Percentiles rank a stretch among this genome's conserved stretches.
Conservation (phyloP, 2,797 vertebrate genomes). For the Carduelis carduelis region DNA sequence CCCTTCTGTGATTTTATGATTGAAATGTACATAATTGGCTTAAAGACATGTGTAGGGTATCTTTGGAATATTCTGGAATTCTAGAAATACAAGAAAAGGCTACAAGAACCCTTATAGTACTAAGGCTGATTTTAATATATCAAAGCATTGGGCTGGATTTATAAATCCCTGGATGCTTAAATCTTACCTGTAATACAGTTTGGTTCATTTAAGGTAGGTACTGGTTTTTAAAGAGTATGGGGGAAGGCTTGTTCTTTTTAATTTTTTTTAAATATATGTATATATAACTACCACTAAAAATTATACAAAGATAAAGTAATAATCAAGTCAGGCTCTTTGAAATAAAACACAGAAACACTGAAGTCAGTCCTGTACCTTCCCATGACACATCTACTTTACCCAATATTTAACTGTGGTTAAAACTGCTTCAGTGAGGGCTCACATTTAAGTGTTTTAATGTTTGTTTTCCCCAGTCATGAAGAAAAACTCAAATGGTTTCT, state of each 20-base stretch:
- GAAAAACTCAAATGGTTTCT: background rate
- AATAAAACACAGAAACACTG: background rate
- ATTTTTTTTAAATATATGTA: too few species aligned
- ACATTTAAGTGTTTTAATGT: background rate
- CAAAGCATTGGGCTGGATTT: background rate
- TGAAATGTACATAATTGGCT: background rate
- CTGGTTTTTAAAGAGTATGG: background rate
- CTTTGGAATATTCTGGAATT: background rate
- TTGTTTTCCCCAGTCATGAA: background rate
- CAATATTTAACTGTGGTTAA: background rate
- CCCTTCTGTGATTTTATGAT: background rate
- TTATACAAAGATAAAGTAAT: background rate
- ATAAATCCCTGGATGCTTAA: background rate
- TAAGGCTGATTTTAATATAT: background rate
- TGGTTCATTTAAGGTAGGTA: background rate
- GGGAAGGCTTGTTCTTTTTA: background rate
- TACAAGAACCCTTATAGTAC: rapidly evolving
- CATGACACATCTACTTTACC: background rate
- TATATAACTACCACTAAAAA: background rate
- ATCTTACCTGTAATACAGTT: background rate
- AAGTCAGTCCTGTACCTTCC: background rate
- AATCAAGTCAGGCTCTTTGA: background rate
- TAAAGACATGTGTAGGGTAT: background rate
- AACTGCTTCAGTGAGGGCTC: background rate
- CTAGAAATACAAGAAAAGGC: background rate